Evolutionary conservation across 2,888 invertebrate species (phyloP), one percentile per base, ranked within the genome.

Genomic region (Euzophera pinguis): DNA sequence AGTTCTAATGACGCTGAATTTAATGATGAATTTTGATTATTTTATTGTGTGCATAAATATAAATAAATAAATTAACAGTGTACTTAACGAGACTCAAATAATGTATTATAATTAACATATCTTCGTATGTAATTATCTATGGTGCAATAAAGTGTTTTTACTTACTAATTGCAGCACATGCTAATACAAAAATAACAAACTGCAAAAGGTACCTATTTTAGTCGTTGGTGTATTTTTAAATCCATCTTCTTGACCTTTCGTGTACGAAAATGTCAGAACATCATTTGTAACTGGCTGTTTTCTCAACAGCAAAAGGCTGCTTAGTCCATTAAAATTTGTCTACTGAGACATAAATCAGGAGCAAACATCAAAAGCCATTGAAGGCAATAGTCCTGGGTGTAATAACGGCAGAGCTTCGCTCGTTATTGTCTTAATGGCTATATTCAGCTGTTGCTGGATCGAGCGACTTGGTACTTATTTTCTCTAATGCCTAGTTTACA

Each of bases 351-450:
- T 45, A 45, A 45, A 45, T 45, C 10, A 8, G 14, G 32, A 32
- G 10, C 45, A 13, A 34, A 14, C 45, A 45, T 14, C 10, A 32
- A 34, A 34, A 13, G 32, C 14, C 9, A n/a, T 45, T 45, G n/a
- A 32, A n/a, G 7, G 14, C 29, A 12, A 32, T 29, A 29, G 10
- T 9, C 8, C 13, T 22, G 22, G 22, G 22, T 22, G 22, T 22
- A 22, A 22, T 22, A 22, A 22, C 5, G 22, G 9, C 13, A 32
- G 45, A 32, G 32, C 8, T 9, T 39, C 9, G 38, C 37, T 16
- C 34, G 34, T 50, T 42, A 42, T 42, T 50, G 12, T 42, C 34
- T 41, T 45, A 34, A 45, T 34, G 45, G 32, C 45, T 16, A 45
- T 45, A 16, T 34, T 16, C 45, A 45, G 45, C 45, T 32, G 45